A percentile compares a stretch with the other conserved stretches of the same genome.
Evolutionary conservation across 2,797 vertebrate genomes (phyloP).

Genomic region (Martes flavigula): DNA sequence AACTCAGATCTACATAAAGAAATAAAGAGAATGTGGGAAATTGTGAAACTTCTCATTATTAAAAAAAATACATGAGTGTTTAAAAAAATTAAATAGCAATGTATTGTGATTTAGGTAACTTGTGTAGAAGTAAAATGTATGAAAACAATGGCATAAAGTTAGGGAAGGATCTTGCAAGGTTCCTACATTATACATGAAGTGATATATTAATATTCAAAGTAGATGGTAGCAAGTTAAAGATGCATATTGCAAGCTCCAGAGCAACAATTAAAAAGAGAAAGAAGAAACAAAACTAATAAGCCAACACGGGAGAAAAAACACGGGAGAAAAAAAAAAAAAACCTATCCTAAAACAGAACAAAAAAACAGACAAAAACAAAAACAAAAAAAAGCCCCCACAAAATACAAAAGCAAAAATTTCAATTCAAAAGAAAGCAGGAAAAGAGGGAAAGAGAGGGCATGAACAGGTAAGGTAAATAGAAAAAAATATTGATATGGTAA

Average conservation of each 20-base stretch:
- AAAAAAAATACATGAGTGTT: neutral
- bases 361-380: neutral
- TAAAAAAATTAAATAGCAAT: neutral
- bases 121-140: neutral
- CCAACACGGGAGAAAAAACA: neutral
- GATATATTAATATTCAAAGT: neutral
- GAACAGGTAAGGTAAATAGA: neutral
- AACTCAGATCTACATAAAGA: neutral
- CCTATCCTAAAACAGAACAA: neutral
- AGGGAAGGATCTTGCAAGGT: neutral
- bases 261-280: neutral
- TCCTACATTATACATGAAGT: neutral
- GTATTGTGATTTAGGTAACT: neutral
- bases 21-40: neutral
- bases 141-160: neutral
- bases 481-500: neutral
- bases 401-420: neutral
- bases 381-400: neutral
- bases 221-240: neutral
- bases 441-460: neutral
- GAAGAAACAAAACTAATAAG: constrained; percentile 2
- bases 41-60: neutral
- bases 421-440: neutral
- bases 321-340: neutral
- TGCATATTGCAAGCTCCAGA: neutral